Evolutionary conservation across 2,888 invertebrate species (phyloP), one percentile per base, ranked within the genome.

Genomic region (Lottia scabra): DNA sequence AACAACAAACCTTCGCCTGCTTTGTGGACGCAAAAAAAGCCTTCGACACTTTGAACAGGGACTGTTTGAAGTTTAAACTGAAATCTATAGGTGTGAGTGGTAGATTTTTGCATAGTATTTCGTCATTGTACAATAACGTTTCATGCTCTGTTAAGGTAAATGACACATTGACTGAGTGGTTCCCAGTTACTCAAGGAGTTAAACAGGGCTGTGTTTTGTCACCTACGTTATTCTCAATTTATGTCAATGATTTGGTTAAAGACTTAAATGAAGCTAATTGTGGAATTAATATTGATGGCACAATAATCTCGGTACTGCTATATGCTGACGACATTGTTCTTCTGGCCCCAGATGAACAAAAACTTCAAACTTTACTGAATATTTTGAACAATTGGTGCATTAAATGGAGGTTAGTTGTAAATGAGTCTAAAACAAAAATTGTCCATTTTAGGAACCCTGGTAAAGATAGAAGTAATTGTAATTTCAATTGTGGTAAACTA

Each of bases 31-130:
- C 63, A 4, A 63, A 66, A n/a, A 68, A 71, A 64, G 74, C 71
- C 10, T 74, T 74, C 26, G 74, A 74, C 38, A 68, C n/a, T 65
- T 71, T 74, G n/a, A 38, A 73, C 63, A 19, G 70, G 15, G 63
- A 65, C 15, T 30, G 56, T 16, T 19, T 74, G 19, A 48, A 44
- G 70, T 64, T 38, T 64, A 74, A 74, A 64, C 38, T 13, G n/a
- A n/a, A n/a, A n/a, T n/a, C 45, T 30, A 26, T 65, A 15, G 71
- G 65, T 19, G 56, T 71, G 13, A 38, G 48, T 16, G 74, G 74
- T 27, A 46, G 38, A 38, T 63, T 74, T 45, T 62, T 74, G n/a
- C 23, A 66, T 23, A 67, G 63, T 27, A 71, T 74, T 26, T n/a
- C 43, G 45, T 70, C 70, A 6, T 16, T 66, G 43, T 73, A 62